Percentiles rank a stretch among this genome's conserved stretches.
Evolutionary conservation across 2,113 vertebrate species (phyloP).

Genomic region (Hiodon tergisus): DNA sequence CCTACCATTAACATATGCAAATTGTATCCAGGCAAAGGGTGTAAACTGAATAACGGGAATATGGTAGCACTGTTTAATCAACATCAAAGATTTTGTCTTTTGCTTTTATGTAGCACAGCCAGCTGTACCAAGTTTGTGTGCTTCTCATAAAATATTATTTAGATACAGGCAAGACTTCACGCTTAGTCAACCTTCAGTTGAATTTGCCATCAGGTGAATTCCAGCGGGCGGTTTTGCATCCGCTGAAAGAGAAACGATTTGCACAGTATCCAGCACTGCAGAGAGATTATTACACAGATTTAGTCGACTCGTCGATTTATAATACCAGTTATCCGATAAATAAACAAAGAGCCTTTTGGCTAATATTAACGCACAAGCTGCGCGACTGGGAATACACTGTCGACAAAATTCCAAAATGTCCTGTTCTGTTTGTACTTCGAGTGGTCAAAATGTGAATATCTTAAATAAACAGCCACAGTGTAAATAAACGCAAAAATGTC

Average conservation of each 20-base stretch:
- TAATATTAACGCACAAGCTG: background rate
- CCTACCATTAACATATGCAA: too few species aligned
- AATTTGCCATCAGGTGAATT: background rate
- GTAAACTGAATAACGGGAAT: background rate
- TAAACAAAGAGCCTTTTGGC: background rate
- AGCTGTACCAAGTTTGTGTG: background rate
- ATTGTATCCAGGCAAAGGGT: background rate
- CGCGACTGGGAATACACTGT: constrained; percentile 26
- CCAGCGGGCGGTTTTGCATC: background rate
- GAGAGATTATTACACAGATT: background rate
- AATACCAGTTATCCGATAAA: background rate
- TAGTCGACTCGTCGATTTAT: background rate
- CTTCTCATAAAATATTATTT: background rate
- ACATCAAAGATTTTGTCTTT: background rate
- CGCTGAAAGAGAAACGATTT: background rate
- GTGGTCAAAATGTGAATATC: constrained; percentile 50
- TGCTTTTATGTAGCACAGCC: background rate
- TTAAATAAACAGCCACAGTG: constrained; percentile 61
- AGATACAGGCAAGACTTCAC: background rate
- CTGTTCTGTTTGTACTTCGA: constrained; percentile 56
- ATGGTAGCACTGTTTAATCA: background rate
- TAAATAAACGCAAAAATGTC: constrained; percentile 50
- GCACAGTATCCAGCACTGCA: background rate
- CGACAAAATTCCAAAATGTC: constrained; percentile 47
- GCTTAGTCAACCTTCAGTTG: background rate